A percentile compares a stretch with the other conserved stretches of the same genome.
Conservation (phyloP, 2,888 invertebrate species). For the Odontocerum albicorne region DNA sequence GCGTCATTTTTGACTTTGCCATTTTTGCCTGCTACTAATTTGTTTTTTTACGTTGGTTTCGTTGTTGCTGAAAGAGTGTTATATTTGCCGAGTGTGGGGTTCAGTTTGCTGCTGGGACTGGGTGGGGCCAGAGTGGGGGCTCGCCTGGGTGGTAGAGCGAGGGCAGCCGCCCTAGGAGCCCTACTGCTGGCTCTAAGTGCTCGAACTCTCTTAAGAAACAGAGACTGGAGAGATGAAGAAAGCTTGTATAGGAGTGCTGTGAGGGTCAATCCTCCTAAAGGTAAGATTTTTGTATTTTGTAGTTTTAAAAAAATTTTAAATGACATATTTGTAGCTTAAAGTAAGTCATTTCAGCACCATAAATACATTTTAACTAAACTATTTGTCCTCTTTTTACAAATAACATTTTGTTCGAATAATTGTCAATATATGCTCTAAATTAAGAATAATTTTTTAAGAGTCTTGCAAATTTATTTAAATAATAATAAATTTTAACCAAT, state of each 20-base stretch:
- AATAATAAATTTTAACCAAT: too few species aligned
- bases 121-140: slow-evolving; percentile 63
- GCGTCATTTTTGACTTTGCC: slow-evolving; percentile 84
- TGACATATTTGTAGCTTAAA: too few species aligned
- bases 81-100: slow-evolving; percentile 95
- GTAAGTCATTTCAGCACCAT: too few species aligned
- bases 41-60: slow-evolving; percentile 97
- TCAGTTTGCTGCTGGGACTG: slow-evolving; percentile 84
- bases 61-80: slow-evolving; percentile 95
- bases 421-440: too few species aligned
- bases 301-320: too few species aligned
- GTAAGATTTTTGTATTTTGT: slow-evolving; percentile 57
- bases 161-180: slow-evolving; percentile 55
- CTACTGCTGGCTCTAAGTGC: slow-evolving; percentile 70
- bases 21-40: slow-evolving; percentile 93
- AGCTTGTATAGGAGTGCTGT: slow-evolving; percentile 89
- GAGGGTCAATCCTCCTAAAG: slow-evolving; percentile 95
- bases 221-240: slow-evolving; percentile 93
- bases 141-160: slow-evolving; percentile 47
- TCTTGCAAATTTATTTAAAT: too few species aligned
- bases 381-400: too few species aligned
- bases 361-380: too few species aligned
- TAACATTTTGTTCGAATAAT: too few species aligned
- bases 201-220: slow-evolving; percentile 79
- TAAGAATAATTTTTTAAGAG: too few species aligned